Evolutionary conservation across 2,113 vertebrate species (phyloP).

Genomic region (Polyodon spathula): DNA sequence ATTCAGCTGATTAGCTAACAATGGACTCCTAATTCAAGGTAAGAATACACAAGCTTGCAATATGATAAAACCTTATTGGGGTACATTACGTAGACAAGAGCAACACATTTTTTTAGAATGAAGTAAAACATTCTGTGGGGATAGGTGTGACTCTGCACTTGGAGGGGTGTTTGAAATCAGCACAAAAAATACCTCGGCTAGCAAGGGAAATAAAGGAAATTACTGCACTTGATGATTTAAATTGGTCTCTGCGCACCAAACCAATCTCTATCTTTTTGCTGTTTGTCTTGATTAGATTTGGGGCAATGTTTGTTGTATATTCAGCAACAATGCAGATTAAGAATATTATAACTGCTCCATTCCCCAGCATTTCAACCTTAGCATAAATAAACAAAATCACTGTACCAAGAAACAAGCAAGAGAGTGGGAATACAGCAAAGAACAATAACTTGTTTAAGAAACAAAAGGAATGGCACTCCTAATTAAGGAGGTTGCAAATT

Average conservation of each 20-base stretch:
- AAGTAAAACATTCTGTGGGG: background rate
- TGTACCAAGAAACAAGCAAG: conserved; percentile 15
- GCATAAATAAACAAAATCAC: conserved; percentile 22
- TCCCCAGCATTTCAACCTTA: conserved; percentile 23
- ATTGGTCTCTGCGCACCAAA: conserved; percentile 1
- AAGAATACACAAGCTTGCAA: no score
- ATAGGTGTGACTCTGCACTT: background rate
- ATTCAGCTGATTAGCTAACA: no score
- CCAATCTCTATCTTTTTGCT: conserved; percentile 13
- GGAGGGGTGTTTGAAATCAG: background rate
- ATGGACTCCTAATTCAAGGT: no score
- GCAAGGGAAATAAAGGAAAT: conserved; percentile 11
- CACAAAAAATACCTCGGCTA: background rate
- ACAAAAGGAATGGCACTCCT: no score
- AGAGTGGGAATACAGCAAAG: background rate
- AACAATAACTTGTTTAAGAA: background rate
- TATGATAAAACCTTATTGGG: no score
- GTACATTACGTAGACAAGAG: no score
- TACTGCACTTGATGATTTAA: conserved; percentile 7
- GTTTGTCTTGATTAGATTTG: conserved; percentile 10
- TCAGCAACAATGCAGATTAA: conserved; percentile 33
- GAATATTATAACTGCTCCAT: conserved; percentile 17
- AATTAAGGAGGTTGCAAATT: no score
- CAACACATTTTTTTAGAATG: no score
- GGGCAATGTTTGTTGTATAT: conserved; percentile 24